A percentile compares a stretch with the other conserved stretches of the same genome.
phyloP scores from a whole-genome alignment of 2,888 invertebrate genomes.

The Hedya salicella region DNA sequence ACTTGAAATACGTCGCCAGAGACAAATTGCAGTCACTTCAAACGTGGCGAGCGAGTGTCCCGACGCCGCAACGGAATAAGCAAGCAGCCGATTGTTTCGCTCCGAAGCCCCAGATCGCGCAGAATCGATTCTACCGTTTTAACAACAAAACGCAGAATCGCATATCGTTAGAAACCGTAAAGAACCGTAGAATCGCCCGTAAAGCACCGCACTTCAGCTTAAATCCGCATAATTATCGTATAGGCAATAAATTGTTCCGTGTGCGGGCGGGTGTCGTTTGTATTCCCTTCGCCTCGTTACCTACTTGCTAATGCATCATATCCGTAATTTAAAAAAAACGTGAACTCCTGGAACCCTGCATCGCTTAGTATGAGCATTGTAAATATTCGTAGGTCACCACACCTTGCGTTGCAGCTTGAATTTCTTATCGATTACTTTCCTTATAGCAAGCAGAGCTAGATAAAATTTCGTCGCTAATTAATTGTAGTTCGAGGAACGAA shows the following conservation, averaged over 20 bases:
- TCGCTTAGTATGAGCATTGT: conserved; percentile 22
- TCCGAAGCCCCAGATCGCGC: conserved; percentile 52
- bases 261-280: conserved; percentile 62
- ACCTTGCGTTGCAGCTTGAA: conserved; percentile 52
- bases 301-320: conserved; percentile 44
- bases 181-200: conserved; percentile 73
- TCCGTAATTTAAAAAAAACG: conserved; percentile 36
- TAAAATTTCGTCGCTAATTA: conserved; percentile 64
- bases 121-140: conserved; percentile 61
- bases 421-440: conserved; percentile 56
- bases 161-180: conserved; percentile 62
- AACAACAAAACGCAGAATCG: conserved; percentile 69
- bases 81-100: conserved; percentile 72
- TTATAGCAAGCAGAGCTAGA: conserved; percentile 55
- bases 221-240: conserved; percentile 81
- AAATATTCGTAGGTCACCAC: conserved; percentile 27
- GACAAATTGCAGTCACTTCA: conserved; percentile 83
- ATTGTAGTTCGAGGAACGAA: conserved; percentile 58
- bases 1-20: conserved; percentile 75
- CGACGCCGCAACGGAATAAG: conserved; percentile 67
- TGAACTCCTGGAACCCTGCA: conserved; percentile 11
- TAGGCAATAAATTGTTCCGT: conserved; percentile 74
- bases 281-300: conserved; percentile 53
- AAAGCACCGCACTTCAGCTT: conserved; percentile 72
- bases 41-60: conserved; percentile 69